Conservation (phyloP, 1,140 invertebrate genomes). For the Drosophila orosa region DNA sequence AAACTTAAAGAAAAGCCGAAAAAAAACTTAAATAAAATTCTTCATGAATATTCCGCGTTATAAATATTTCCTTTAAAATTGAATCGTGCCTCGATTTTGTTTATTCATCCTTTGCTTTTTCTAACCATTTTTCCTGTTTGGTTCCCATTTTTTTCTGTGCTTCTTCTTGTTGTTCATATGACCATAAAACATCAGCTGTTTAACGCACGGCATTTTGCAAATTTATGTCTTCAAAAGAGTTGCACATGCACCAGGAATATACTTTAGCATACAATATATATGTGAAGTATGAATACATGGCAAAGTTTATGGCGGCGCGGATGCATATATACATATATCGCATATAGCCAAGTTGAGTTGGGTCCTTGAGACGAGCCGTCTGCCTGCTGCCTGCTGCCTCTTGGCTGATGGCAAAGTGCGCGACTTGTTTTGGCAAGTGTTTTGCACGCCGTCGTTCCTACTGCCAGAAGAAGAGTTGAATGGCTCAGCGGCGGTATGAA, state of each 20-base stretch:
- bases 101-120: not conserved
- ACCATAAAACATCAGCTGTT: slow-evolving; percentile 75
- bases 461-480: slow-evolving; percentile 44
- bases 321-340: slow-evolving; percentile 24
- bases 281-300: slow-evolving; percentile 37
- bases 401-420: slow-evolving; percentile 49
- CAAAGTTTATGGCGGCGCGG: slow-evolving; percentile 31
- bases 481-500: slow-evolving; percentile 38
- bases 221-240: slow-evolving; percentile 71
- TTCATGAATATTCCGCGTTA: too few species aligned
- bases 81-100: not conserved
- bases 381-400: slow-evolving; percentile 8
- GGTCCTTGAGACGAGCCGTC: slow-evolving; percentile 58
- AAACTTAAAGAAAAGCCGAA: too few species aligned
- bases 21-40: too few species aligned
- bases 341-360: slow-evolving; percentile 15
- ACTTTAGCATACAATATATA: slow-evolving; percentile 8
- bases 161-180: slow-evolving; percentile 28
- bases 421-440: slow-evolving; percentile 76
- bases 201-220: slow-evolving; percentile 66
- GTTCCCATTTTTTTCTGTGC: slow-evolving; percentile 3
- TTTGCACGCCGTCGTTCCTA: slow-evolving; percentile 18
- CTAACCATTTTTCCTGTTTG: not conserved
- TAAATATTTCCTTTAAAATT: too few species aligned
- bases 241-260: slow-evolving; percentile 46